A percentile compares a stretch with the other conserved stretches of the same genome.
Conservation (phyloP, 64 coral and sea anemone species). For the Hydrozoanthus tunicans region DNA sequence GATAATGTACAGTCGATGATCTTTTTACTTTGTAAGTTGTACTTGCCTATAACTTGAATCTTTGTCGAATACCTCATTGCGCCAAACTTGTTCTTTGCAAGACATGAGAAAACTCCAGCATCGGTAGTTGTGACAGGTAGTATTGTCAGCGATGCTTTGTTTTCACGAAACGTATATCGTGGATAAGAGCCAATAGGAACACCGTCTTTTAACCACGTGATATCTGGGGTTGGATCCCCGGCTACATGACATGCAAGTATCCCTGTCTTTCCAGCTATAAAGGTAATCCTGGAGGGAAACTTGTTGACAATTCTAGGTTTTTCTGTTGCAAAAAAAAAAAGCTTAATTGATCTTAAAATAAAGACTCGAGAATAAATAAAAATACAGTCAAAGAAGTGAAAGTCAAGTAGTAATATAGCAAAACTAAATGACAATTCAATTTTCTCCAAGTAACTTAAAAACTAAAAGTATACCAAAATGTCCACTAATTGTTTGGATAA, state of each 20-base stretch:
- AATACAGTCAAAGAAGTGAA: too few relatives aligned
- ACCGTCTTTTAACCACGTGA: constrained; percentile 35
- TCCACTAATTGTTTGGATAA: too few relatives aligned
- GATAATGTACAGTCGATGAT: too few relatives aligned
- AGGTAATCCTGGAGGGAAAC: not conserved
- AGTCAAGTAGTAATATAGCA: too few relatives aligned
- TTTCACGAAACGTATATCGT: constrained; percentile 1
- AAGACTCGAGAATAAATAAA: too few relatives aligned
- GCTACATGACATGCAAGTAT: not conserved
- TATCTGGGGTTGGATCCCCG: constrained; percentile 7
- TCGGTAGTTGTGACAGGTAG: not conserved
- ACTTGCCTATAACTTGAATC: not conserved
- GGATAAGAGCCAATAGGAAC: not conserved
- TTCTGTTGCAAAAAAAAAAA: not conserved
- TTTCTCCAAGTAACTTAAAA: too few relatives aligned
- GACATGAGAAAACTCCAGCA: constrained; percentile 9
- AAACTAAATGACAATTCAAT: too few relatives aligned
- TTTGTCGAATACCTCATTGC: not conserved
- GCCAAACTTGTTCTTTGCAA: constrained; percentile 1
- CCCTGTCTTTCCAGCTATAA: constrained; percentile 7
- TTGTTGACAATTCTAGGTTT: not conserved
- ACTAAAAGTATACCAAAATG: too few relatives aligned
- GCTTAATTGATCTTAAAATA: too few relatives aligned
- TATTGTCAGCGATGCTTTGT: constrained; percentile 8
- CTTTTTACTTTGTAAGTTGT: not conserved